Evolutionary conservation across 2,113 vertebrate species (phyloP).

Genomic region (Mobula hypostoma): DNA sequence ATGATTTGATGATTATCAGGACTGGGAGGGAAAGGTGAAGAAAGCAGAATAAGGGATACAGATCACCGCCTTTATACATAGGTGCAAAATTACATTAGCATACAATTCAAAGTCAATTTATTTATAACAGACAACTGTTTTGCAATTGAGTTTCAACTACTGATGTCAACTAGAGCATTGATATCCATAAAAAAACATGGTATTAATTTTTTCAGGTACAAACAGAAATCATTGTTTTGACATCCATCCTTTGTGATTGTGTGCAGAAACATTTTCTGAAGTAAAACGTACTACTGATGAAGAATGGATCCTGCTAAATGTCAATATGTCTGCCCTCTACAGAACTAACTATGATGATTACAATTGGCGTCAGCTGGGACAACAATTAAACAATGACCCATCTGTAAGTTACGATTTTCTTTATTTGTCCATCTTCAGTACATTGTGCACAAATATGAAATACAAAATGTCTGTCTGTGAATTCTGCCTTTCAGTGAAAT

Average conservation of each 20-base stretch:
- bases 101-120: no score
- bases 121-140: no score
- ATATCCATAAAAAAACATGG: not conserved
- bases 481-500: not conserved
- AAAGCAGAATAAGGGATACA: no score
- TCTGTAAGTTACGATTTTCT: conserved; percentile 51
- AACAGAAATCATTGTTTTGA: not conserved
- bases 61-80: no score
- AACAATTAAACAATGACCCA: conserved; percentile 56
- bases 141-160: no score
- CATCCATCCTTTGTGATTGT: conserved; percentile 13
- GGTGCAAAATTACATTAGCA: no score
- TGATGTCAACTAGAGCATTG: not conserved
- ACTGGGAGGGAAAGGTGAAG: no score
- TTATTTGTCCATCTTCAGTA: not conserved
- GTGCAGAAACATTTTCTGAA: conserved; percentile 60
- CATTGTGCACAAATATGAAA: not conserved
- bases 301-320: conserved; percentile 66
- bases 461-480: no score
- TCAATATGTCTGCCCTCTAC: conserved; percentile 63
- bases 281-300: conserved; percentile 54
- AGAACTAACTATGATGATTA: conserved; percentile 62
- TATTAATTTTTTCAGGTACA: not conserved
- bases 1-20: no score
- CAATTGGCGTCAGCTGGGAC: conserved; percentile 56